These are phyloP conservation scores for Callosobruchus maculatus DNA, from an alignment of 2,888 invertebrate species.

Conservation along the genomic window DNA sequence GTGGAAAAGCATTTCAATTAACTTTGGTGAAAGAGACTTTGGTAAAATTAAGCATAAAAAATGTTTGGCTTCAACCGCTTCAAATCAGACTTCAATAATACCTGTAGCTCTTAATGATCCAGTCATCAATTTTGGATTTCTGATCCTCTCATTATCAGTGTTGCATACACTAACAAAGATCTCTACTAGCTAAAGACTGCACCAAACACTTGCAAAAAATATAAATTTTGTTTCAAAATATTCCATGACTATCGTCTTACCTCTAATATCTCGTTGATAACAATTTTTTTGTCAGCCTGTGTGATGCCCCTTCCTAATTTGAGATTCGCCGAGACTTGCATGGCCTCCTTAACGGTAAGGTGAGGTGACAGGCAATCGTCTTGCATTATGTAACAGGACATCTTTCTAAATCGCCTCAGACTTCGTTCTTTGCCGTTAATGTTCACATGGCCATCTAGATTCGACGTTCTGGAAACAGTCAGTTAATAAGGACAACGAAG, in stretches of 20 bases:
- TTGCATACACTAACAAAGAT: no score
- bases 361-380: slow-evolving; percentile 87
- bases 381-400: slow-evolving; percentile 97
- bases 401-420: slow-evolving; percentile 82
- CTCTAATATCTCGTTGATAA: slow-evolving; percentile 82
- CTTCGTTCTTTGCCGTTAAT: slow-evolving; percentile 88
- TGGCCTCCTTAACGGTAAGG: slow-evolving; percentile 86
- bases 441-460: slow-evolving; percentile 78
- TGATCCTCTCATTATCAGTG: no score
- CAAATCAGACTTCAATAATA: no score
- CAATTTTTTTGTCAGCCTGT: slow-evolving; percentile 68
- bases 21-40: no score
- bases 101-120: no score
- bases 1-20: no score
- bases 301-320: slow-evolving; percentile 81
- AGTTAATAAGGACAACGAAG: background rate
- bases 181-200: no score
- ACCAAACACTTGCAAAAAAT: no score
- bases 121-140: no score
- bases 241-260: background rate
- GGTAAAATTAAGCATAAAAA: no score
- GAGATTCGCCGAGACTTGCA: slow-evolving; percentile 90
- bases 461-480: slow-evolving; percentile 65
- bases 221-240: no score
- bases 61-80: no score